phyloP scores from a whole-genome alignment of 2,113 vertebrate genomes.

The Cochlearius cochlearius region DNA sequence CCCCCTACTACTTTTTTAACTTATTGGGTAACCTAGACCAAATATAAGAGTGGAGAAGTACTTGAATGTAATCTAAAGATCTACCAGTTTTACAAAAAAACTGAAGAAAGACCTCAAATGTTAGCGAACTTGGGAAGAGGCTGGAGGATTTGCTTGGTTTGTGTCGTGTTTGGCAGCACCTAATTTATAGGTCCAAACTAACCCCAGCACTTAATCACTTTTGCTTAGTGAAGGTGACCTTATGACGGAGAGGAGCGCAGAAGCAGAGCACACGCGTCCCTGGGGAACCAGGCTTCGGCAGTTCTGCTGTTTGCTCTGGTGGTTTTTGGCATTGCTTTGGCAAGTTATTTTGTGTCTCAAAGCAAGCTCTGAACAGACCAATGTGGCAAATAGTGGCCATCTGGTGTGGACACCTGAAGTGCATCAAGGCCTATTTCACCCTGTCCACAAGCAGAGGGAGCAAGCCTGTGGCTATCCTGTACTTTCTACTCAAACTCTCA shows the following conservation, averaged over 20 bases:
- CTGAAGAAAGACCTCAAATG: background rate
- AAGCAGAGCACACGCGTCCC: background rate
- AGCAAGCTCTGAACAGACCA: background rate
- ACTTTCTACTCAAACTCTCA: background rate
- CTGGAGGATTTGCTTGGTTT: background rate
- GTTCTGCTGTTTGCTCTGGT: background rate
- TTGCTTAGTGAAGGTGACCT: background rate
- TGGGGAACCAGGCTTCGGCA: background rate
- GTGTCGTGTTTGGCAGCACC: background rate
- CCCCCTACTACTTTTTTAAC: background rate
- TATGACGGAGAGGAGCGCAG: background rate
- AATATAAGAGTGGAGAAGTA: background rate
- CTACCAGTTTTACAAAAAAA: background rate
- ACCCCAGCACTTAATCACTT: background rate
- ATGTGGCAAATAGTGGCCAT: rapidly evolving
- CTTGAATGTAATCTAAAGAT: background rate
- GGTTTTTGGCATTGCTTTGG: background rate
- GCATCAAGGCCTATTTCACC: background rate
- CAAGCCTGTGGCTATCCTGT: background rate
- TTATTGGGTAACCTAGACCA: background rate
- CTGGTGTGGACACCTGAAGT: background rate
- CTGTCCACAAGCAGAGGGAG: background rate
- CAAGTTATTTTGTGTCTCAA: background rate
- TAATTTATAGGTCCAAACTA: background rate
- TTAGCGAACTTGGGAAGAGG: background rate